Evolutionary conservation across 2,797 vertebrate species (phyloP), one percentile per base, ranked within the genome.

Genomic region (Callimico goeldii): DNA sequence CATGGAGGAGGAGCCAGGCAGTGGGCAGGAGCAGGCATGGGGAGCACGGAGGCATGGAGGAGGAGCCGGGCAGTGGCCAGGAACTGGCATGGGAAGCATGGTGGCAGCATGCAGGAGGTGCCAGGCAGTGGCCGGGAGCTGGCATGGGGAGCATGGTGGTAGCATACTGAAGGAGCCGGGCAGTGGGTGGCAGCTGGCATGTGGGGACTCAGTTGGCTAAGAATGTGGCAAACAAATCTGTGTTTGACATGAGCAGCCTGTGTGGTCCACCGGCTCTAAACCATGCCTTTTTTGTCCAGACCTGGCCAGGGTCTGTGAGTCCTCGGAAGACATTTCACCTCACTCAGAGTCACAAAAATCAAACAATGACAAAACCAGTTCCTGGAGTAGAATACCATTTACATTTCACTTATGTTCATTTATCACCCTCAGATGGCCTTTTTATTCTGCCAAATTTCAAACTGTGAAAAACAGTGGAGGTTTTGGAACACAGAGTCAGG

Each of bases 201-300:
- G 17, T 14, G 1, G 19, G 58, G 50, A 24, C 39, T 15, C 12
- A 1, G 0, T 10, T 84, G 19, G 1, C 46, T 0, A 12, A 14
- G 10, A 46, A 33, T 4, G 0, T 0, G 5, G 22, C 6, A 30
- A 15, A 12, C 7, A 3, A 72, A 24, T 28, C 33, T 4, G 2
- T 3, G 5, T 6, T 14, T 36, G n/a, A 48, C 13, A 5, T 20
- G 48, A 20, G 14, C 46, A 0, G n/a, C 7, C 19, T 4, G 3
- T 1, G 0, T 0, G 17, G 17, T 46, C 1, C 19, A 4, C 61
- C 5, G 0, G 12, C n/a, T 76, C 43, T 17, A 7, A 57, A 48
- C 8, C 30, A 1, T 11, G n/a, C 7, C 10, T 14, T 14, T 2
- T 20, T 7, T 4, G 15, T 12, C 70, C 0, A 0, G 1, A 24